Evolutionary conservation across 2,797 vertebrate species (phyloP).

Genomic region (Chelidonichthys spinosus): DNA sequence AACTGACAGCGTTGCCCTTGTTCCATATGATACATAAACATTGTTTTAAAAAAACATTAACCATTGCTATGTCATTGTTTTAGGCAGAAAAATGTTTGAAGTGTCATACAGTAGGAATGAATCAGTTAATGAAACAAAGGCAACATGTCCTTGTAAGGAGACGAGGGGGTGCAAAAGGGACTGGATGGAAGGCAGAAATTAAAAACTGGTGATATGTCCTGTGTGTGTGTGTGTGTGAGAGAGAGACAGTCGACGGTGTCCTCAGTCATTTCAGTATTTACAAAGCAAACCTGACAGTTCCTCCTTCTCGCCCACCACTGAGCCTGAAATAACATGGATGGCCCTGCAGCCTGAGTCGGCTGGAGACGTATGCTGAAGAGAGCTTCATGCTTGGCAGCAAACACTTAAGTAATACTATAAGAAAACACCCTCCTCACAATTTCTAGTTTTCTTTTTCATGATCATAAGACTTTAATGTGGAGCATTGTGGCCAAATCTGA

Average conservation of each 20-base stretch:
- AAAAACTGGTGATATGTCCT: too few relatives aligned
- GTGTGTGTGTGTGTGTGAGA: neutral
- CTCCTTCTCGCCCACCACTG: conserved; percentile 24
- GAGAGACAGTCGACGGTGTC: neutral
- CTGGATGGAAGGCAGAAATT: neutral
- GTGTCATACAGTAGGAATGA: neutral
- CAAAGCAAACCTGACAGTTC: conserved; percentile 42
- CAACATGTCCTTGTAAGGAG: neutral
- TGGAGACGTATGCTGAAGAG: conserved; percentile 1
- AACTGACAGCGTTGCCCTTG: too few relatives aligned
- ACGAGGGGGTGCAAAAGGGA: neutral
- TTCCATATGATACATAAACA: neutral
- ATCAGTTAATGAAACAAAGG: neutral
- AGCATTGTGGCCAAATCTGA: neutral
- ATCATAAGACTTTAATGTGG: neutral
- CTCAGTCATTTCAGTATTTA: neutral
- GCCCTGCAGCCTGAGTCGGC: conserved; percentile 20
- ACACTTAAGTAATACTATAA: neutral
- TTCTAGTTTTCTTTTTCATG: neutral
- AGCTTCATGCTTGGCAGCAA: neutral
- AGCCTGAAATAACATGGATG: conserved; percentile 34
- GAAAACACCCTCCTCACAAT: neutral
- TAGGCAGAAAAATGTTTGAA: too few relatives aligned
- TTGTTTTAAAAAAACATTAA: neutral
- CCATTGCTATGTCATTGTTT: neutral